Conservation (phyloP, 2,888 invertebrate genomes). For the Mimumesa dahlbomi region DNA sequence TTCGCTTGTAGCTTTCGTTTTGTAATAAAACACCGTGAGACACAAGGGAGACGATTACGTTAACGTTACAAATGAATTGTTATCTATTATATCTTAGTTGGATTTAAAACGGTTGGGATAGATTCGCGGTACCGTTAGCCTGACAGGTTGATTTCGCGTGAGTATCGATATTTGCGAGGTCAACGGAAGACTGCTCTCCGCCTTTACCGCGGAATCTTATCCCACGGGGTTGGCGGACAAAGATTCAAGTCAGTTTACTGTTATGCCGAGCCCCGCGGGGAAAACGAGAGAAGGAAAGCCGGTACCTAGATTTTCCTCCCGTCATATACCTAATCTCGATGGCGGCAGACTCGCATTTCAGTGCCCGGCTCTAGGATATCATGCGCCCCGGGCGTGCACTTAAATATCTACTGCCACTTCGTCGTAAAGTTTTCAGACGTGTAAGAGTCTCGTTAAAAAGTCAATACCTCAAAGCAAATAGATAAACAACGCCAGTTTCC, state of each 20-base stretch:
- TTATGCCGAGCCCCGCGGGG: conserved; percentile 58
- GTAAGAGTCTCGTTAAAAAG: conserved; percentile 33
- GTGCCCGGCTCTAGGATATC: conserved; percentile 47
- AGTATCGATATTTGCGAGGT: conserved; percentile 65
- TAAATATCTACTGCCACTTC: conserved; percentile 48
- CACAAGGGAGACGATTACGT: too few species aligned
- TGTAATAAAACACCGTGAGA: too few species aligned
- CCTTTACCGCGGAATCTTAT: conserved; percentile 58
- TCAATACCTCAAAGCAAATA: conserved; percentile 32
- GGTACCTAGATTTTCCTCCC: conserved; percentile 60
- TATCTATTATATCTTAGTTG: neutral
- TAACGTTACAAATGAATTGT: too few species aligned
- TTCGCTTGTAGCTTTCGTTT: too few species aligned
- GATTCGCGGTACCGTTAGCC: conserved; percentile 53
- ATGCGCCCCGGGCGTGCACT: conserved; percentile 55
- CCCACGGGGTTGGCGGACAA: conserved; percentile 58
- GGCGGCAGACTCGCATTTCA: conserved; percentile 57
- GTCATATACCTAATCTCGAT: conserved; percentile 66
- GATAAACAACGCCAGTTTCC: too few species aligned
- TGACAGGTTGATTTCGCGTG: conserved; percentile 44
- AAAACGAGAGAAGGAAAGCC: conserved; percentile 49
- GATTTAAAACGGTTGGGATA: conserved; percentile 3
- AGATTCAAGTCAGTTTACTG: conserved; percentile 67
- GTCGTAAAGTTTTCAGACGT: conserved; percentile 48
- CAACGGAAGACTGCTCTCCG: conserved; percentile 55